Percentiles rank a stretch among this genome's conserved stretches.
These are phyloP conservation scores for Antidorcas marsupialis DNA, from an alignment of 2,113 vertebrate species.

Conservation along the genomic window DNA sequence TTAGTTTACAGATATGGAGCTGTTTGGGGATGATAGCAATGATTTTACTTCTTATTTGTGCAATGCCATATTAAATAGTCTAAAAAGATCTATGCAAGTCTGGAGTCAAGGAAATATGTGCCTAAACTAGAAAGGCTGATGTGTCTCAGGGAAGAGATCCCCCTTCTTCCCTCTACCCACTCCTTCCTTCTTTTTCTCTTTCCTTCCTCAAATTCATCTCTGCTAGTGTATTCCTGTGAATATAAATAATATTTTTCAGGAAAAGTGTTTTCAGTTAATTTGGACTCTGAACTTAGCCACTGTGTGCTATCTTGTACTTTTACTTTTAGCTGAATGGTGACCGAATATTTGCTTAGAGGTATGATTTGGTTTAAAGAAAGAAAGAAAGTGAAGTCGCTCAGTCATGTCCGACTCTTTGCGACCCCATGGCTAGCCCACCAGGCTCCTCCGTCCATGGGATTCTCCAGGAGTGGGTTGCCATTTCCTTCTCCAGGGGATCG, in stretches of 20 bases:
- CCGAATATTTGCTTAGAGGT: not conserved
- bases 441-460: no score
- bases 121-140: not conserved
- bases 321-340: not conserved
- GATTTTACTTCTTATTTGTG: not conserved
- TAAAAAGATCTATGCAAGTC: not conserved
- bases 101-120: not conserved
- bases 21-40: not conserved
- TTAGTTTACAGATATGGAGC: not conserved
- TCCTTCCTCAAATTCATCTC: not conserved
- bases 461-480: no score
- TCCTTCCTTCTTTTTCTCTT: no score
- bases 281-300: not conserved
- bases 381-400: no score
- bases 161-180: rapidly evolving
- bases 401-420: no score
- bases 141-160: not conserved
- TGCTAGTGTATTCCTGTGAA: not conserved
- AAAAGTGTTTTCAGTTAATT: not conserved
- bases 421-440: no score
- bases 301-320: not conserved
- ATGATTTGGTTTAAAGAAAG: not conserved
- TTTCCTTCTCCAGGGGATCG: no score
- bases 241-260: not conserved
- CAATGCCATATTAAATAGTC: not conserved